phyloP scores from a whole-genome alignment of 2,797 vertebrate genomes.

The Tangara arthus region DNA sequence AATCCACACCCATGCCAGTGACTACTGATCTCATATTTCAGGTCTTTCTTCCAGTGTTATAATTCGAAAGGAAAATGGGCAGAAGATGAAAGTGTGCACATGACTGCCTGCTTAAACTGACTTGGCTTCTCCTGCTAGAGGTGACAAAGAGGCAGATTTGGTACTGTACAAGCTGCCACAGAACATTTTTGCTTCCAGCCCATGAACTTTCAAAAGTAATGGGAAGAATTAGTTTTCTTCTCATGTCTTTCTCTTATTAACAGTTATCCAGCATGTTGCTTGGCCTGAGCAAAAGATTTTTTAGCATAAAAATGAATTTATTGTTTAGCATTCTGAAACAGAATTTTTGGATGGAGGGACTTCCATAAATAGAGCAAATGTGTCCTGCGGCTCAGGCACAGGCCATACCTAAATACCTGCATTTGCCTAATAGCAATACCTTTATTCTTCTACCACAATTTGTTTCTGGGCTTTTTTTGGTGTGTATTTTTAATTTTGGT shows the following conservation, averaged over 20 bases:
- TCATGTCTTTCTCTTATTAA: background rate
- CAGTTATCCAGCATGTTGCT: background rate
- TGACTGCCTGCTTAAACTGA: background rate
- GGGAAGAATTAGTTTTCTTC: background rate
- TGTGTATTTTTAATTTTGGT: background rate
- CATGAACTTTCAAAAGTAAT: background rate
- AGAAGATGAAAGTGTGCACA: background rate
- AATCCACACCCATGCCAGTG: background rate
- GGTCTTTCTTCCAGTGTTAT: background rate
- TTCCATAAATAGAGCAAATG: background rate
- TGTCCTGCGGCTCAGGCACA: background rate
- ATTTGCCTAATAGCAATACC: background rate
- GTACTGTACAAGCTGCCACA: background rate
- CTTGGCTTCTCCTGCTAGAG: background rate
- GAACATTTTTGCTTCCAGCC: background rate
- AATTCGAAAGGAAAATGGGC: background rate
- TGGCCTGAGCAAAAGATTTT: background rate
- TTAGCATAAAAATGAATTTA: background rate
- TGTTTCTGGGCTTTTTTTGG: rapidly evolving
- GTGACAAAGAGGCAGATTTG: background rate
- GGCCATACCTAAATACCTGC: background rate
- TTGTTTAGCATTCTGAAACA: background rate
- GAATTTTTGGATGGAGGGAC: background rate
- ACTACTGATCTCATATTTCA: background rate
- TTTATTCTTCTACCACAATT: background rate